These are phyloP conservation scores for Polyodon spathula DNA, from an alignment of 2,113 vertebrate species.

Conservation along the genomic window DNA sequence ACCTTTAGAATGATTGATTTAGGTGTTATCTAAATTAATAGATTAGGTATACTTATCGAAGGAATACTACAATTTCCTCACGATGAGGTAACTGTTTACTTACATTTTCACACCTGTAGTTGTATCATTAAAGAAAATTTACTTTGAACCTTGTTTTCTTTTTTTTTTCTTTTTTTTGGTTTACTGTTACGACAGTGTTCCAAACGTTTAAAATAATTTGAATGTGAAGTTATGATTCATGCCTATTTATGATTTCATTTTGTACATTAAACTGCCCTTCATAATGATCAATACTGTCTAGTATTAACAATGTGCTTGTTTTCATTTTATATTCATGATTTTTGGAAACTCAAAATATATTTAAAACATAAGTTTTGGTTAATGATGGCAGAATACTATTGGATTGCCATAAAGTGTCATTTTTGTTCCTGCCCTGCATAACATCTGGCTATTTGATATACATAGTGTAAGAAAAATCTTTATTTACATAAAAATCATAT, in stretches of 20 bases:
- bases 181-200: slow-evolving; percentile 24
- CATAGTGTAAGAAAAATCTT: neutral
- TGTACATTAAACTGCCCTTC: neutral
- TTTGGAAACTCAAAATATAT: no score
- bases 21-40: neutral
- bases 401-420: no score
- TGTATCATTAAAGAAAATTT: slow-evolving; percentile 33
- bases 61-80: slow-evolving; percentile 47
- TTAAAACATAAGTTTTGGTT: no score
- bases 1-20: no score
- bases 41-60: slow-evolving; percentile 40
- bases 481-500: neutral
- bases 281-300: no score
- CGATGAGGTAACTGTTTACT: slow-evolving; percentile 57
- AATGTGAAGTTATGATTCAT: slow-evolving; percentile 33
- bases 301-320: no score
- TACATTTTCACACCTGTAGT: slow-evolving; percentile 30
- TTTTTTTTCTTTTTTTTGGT: slow-evolving; percentile 7
- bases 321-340: no score
- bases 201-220: slow-evolving; percentile 32
- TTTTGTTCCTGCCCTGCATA: no score
- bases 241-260: slow-evolving; percentile 11
- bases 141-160: slow-evolving; percentile 10
- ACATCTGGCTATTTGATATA: no score
- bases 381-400: no score